phyloP scores from a whole-genome alignment of 2,797 vertebrate species.

The Selene dorsalis region DNA sequence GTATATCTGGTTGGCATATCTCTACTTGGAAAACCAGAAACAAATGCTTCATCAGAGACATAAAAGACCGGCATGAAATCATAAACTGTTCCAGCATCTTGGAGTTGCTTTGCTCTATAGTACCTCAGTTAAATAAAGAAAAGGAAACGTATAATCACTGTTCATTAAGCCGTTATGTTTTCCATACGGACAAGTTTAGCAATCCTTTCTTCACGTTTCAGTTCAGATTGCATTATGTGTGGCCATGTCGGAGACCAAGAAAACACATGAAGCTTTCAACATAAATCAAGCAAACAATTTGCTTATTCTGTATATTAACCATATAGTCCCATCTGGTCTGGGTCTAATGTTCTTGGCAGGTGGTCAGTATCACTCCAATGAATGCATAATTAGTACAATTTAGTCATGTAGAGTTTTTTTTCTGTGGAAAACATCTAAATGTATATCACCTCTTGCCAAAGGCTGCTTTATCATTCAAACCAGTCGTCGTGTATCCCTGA shows the following conservation, averaged over 20 bases:
- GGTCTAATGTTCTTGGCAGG: slow-evolving; percentile 56
- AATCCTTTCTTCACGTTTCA: slow-evolving; percentile 54
- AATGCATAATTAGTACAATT: slow-evolving; percentile 61
- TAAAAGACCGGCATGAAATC: slow-evolving; percentile 35
- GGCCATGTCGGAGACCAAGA: slow-evolving; percentile 46
- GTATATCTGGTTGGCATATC: slow-evolving; percentile 9
- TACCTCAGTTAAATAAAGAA: slow-evolving; percentile 37
- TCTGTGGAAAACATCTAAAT: slow-evolving; percentile 41
- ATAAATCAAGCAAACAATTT: slow-evolving; percentile 61
- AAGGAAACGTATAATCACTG: slow-evolving; percentile 67
- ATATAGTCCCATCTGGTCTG: slow-evolving; percentile 47
- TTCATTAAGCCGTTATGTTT: slow-evolving; percentile 71
- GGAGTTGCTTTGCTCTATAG: slow-evolving; percentile 9
- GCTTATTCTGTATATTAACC: slow-evolving; percentile 60
- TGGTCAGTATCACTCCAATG: slow-evolving; percentile 36
- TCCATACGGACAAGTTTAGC: slow-evolving; percentile 60
- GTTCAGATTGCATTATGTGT: slow-evolving; percentile 51
- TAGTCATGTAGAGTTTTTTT: slow-evolving; percentile 34
- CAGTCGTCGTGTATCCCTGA: slow-evolving; percentile 28
- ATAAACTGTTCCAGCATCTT: slow-evolving; percentile 35
- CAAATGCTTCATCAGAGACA: slow-evolving; percentile 44
- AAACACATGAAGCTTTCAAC: slow-evolving; percentile 37
- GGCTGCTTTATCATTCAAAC: slow-evolving; percentile 34
- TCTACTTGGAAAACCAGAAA: slow-evolving; percentile 38
- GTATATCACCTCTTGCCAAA: slow-evolving; percentile 43